Evolutionary conservation across 2,797 vertebrate species (phyloP).

Genomic region (Lacerta viridis): DNA sequence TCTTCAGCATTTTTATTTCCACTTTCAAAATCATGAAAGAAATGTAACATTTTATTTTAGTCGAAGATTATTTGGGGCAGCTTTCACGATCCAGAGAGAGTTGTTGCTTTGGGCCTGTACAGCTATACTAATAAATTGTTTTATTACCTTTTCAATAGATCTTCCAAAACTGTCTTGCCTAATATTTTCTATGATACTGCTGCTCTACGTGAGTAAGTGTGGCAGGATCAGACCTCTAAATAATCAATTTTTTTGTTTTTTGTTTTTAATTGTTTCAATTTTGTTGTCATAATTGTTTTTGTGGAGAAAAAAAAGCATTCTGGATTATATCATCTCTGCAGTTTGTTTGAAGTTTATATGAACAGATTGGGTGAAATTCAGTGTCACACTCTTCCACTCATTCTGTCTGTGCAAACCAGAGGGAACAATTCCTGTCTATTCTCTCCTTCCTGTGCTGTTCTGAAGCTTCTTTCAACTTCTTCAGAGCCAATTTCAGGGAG

Average conservation of each 20-base stretch:
- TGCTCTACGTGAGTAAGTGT: not conserved
- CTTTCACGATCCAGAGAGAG: slow-evolving; percentile 22
- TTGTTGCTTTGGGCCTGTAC: slow-evolving; percentile 34
- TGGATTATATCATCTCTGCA: no score
- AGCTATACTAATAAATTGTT: slow-evolving; percentile 39
- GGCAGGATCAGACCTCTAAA: not conserved
- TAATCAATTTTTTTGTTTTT: not conserved
- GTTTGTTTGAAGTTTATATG: not conserved
- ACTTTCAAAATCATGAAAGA: slow-evolving; percentile 39
- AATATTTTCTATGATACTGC: not conserved
- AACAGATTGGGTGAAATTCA: not conserved
- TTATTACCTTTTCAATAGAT: slow-evolving; percentile 16
- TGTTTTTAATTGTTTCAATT: not conserved
- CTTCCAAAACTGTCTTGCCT: not conserved
- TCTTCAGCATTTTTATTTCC: slow-evolving; percentile 40
- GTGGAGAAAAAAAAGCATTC: not conserved
- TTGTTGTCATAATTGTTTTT: not conserved
- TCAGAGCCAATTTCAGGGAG: no score
- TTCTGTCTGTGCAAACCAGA: not conserved
- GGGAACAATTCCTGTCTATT: no score
- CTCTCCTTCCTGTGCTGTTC: no score
- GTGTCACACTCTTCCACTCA: no score
- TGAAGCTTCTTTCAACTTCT: no score
- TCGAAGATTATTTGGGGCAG: slow-evolving; percentile 14
- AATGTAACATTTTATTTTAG: slow-evolving; percentile 35